Percentiles rank a stretch among this genome's conserved stretches.
Conservation (phyloP, 2,113 vertebrate genomes). For the Odobenus rosmarus region DNA sequence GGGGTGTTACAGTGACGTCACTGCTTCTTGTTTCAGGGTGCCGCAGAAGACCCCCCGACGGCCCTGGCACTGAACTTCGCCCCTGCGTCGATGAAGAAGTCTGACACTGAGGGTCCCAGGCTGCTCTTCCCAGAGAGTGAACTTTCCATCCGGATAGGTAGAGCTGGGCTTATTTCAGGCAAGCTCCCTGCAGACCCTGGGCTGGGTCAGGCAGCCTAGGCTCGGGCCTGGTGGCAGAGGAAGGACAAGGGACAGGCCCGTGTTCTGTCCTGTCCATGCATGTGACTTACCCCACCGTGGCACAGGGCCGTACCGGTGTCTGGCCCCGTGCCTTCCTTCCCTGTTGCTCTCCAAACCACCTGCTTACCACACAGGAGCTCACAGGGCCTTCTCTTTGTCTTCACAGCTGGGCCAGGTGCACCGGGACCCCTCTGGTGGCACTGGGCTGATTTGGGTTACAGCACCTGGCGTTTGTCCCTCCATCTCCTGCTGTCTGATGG, state of each 20-base stretch:
- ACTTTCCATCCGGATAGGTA: slow-evolving; percentile 96
- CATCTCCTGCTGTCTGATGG: accelerated
- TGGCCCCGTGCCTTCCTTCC: accelerated
- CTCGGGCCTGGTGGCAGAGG: background rate
- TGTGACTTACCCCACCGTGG: accelerated
- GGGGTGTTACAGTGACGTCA: background rate
- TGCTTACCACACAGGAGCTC: background rate
- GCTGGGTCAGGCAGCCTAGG: background rate
- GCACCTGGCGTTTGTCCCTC: background rate
- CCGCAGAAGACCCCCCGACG: slow-evolving; percentile 85
- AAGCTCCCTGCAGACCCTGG: slow-evolving; percentile 89
- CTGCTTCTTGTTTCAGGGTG: slow-evolving; percentile 87
- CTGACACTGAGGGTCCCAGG: slow-evolving; percentile 59
- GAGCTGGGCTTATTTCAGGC: slow-evolving; percentile 92
- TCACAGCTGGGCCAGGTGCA: background rate
- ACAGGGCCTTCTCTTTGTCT: background rate
- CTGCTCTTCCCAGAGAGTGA: slow-evolving; percentile 80
- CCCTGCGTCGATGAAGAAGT: slow-evolving; percentile 85
- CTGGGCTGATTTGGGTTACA: background rate
- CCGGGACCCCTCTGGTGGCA: background rate
- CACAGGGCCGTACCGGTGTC: accelerated
- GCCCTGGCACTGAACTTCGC: slow-evolving; percentile 87
- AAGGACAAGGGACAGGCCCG: background rate
- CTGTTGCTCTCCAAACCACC: background rate
- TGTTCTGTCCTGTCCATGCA: background rate